Percentiles rank a stretch among this genome's conserved stretches.
phyloP scores from a whole-genome alignment of 2,888 invertebrate species.

The Lasioglossum morio region DNA sequence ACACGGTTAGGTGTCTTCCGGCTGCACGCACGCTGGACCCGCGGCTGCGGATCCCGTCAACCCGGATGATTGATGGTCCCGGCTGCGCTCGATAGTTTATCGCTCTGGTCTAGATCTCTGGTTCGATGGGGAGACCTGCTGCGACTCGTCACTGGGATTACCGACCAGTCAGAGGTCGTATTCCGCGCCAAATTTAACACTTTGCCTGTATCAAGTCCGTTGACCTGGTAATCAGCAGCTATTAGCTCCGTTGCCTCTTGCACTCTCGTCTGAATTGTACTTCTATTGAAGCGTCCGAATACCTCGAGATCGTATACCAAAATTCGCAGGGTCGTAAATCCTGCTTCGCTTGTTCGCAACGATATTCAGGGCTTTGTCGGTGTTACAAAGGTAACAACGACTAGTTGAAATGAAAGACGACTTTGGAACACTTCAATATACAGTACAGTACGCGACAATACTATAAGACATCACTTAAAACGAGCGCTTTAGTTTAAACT shows the following conservation, averaged over 20 bases:
- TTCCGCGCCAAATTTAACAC: not conserved
- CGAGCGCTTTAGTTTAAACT: too few species aligned
- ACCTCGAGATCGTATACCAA: too few species aligned
- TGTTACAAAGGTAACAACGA: too few species aligned
- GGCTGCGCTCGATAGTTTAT: slow-evolving; percentile 41
- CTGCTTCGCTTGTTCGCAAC: too few species aligned
- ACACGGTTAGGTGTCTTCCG: slow-evolving; percentile 43
- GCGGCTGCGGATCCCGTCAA: not conserved
- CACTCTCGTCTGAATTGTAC: not conserved
- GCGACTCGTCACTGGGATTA: not conserved
- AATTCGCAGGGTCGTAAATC: too few species aligned
- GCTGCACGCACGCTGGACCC: slow-evolving; percentile 12
- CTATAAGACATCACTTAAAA: too few species aligned
- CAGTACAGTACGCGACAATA: too few species aligned
- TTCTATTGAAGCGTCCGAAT: not conserved
- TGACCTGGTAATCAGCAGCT: not conserved
- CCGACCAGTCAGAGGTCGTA: not conserved
- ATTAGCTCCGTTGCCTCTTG: not conserved
- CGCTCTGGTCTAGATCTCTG: slow-evolving; percentile 19
- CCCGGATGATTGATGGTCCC: slow-evolving; percentile 45
- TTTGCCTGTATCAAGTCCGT: not conserved
- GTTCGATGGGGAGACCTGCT: not conserved
- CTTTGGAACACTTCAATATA: too few species aligned
- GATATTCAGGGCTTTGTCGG: too few species aligned
- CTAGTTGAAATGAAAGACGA: too few species aligned